Evolutionary conservation across 2,888 invertebrate genomes (phyloP), one percentile per base, ranked within the genome.

Genomic region (Nebria brevicollis): DNA sequence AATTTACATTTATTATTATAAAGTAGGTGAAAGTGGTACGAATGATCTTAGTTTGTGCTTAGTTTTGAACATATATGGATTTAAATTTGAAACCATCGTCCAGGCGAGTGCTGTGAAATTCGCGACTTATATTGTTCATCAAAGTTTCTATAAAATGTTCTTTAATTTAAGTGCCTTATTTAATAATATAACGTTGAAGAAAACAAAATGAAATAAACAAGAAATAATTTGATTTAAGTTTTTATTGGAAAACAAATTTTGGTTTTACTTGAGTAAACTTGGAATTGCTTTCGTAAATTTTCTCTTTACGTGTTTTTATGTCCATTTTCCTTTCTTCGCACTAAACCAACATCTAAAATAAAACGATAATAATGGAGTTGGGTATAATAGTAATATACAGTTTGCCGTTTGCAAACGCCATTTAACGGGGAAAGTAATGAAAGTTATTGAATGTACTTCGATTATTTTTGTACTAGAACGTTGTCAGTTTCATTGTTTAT

Each of bases 371-470:
- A 54, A 54, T 13, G 8, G 54, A 11, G 54, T 54, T 11, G 54
- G 34, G 34, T 34, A 34, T 4, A 34, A 34, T 34, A 34, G 54
- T 7, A 54, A 54, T 11, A 13, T 8, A 54, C 13, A 54, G 11
- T 54, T 54, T 13, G 54, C 13, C 1, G 13, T 13, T 54, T 54
- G 13, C 54, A 54, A 54, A 54, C 54, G 54, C 54, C 54, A 54
- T 54, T 54, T 54, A 54, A 54, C 54, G 70, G 80, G 70, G 80
- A 80, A 80, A 80, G 80, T 80, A 75, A 72, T 72, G 80, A 80
- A 80, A 80, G 80, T 75, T 80, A 80, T 80, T 80, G 75, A 54
- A 54, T 54, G 54, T 54, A 54, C 54, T 54, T 54, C 54, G 54
- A 54, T 54, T 54, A 8, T 54, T 54, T 54, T 54, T 54, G 13